Conservation (phyloP, 2,888 invertebrate species). For the Melanchra persicariae region DNA sequence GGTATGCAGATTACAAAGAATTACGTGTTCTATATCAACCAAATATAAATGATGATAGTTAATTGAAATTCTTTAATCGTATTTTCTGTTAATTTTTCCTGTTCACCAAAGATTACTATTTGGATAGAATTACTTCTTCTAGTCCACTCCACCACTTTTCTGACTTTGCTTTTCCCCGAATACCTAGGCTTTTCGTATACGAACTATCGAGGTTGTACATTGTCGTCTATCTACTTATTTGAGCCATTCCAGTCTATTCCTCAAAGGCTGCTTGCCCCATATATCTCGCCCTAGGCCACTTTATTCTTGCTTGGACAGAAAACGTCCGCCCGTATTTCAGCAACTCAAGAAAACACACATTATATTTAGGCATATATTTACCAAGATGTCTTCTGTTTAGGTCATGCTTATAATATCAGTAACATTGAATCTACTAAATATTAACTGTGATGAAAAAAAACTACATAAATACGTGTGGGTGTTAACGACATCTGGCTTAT, state of each 20-base stretch:
- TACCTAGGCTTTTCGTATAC: background rate
- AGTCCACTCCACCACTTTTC: too few relatives aligned
- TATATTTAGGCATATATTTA: too few relatives aligned
- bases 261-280: background rate
- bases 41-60: background rate
- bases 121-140: too few relatives aligned
- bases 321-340: background rate
- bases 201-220: constrained; percentile 1
- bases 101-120: background rate
- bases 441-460: background rate
- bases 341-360: too few relatives aligned
- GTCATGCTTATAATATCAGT: background rate
- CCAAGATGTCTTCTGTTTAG: too few relatives aligned
- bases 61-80: background rate
- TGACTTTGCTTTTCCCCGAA: background rate
- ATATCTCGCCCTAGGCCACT: background rate
- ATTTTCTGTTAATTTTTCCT: background rate
- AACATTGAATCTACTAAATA: background rate
- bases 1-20: background rate
- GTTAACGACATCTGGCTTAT: constrained; percentile 41
- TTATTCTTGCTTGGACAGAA: background rate
- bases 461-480: constrained; percentile 2
- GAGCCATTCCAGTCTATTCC: constrained; percentile 18
- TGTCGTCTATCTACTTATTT: background rate
- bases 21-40: background rate